Evolutionary conservation across 2,888 invertebrate genomes (phyloP).

Genomic region (Spisula solida): DNA sequence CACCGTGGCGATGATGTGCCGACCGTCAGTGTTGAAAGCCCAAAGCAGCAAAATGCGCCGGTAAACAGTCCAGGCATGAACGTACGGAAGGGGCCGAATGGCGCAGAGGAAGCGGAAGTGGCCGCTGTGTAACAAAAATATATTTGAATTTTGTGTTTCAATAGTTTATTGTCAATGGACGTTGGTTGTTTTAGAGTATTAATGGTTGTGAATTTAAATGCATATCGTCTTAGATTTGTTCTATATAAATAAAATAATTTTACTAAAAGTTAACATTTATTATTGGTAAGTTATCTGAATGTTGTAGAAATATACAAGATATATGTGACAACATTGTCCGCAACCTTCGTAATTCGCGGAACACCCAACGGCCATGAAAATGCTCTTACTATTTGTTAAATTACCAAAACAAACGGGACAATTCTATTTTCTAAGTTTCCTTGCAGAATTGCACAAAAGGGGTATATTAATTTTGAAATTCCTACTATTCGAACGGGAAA

Average conservation of each 20-base stretch:
- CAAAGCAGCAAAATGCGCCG: constrained; percentile 22
- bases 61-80: constrained; percentile 36
- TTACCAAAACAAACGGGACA: too few relatives aligned
- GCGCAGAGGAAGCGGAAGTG: constrained; percentile 57
- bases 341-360: too few relatives aligned
- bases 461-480: too few relatives aligned
- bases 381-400: too few relatives aligned
- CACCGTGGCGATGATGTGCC: constrained; percentile 15
- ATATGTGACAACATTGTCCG: too few relatives aligned
- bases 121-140: constrained; percentile 57
- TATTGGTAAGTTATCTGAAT: too few relatives aligned
- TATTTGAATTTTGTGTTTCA: neutral
- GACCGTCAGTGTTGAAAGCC: constrained; percentile 20
- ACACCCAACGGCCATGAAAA: too few relatives aligned
- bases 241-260: neutral
- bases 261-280: neutral
- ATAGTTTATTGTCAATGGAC: neutral
- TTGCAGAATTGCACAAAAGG: too few relatives aligned
- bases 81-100: constrained; percentile 63
- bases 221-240: constrained; percentile 29
- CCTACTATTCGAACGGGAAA: too few relatives aligned
- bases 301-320: too few relatives aligned
- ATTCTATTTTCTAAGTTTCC: too few relatives aligned
- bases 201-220: constrained; percentile 31
- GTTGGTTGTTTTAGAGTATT: neutral